These are phyloP conservation scores for Syrmaticus mikado DNA, from an alignment of 2,113 vertebrate genomes.

Conservation along the genomic window DNA sequence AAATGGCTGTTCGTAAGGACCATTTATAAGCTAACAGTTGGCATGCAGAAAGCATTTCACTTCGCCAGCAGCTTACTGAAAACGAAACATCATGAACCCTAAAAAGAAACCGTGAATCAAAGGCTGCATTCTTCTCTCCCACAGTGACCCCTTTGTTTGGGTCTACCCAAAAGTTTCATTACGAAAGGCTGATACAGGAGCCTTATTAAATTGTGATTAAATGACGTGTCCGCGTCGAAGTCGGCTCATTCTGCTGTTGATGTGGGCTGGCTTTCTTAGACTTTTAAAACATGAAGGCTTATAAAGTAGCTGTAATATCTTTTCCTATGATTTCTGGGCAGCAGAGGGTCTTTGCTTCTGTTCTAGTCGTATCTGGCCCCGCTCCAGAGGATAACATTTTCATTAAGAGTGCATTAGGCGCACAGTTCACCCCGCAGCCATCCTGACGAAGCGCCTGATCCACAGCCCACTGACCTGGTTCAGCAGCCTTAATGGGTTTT, in stretches of 20 bases:
- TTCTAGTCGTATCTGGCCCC: background rate
- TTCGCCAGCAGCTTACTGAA: slow-evolving; percentile 35
- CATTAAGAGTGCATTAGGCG: slow-evolving; percentile 65
- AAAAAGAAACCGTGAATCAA: slow-evolving; percentile 54
- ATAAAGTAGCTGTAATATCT: slow-evolving; percentile 59
- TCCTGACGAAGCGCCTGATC: background rate
- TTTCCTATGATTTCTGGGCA: slow-evolving; percentile 17
- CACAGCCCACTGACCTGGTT: background rate
- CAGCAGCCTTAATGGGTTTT: slow-evolving; percentile 20
- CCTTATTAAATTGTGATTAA: slow-evolving; percentile 71
- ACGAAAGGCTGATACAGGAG: slow-evolving; percentile 60
- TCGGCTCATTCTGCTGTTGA: slow-evolving; percentile 20
- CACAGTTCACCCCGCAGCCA: background rate
- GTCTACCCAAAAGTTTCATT: slow-evolving; percentile 60
- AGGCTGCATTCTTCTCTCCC: slow-evolving; percentile 64
- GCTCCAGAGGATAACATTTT: slow-evolving; percentile 68
- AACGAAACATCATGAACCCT: slow-evolving; percentile 25
- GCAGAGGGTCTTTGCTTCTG: slow-evolving; percentile 10
- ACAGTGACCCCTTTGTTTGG: slow-evolving; percentile 71
- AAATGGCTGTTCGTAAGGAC: slow-evolving; percentile 54
- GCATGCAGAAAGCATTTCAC: slow-evolving; percentile 35
- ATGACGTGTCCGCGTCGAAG: slow-evolving; percentile 9
- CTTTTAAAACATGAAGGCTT: slow-evolving; percentile 26
- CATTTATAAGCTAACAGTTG: slow-evolving; percentile 60
- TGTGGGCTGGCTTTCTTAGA: slow-evolving; percentile 51